Evolutionary conservation across 1,140 invertebrate genomes (phyloP), one percentile per base, ranked within the genome.

Genomic region (Drosophila mojavensis): DNA sequence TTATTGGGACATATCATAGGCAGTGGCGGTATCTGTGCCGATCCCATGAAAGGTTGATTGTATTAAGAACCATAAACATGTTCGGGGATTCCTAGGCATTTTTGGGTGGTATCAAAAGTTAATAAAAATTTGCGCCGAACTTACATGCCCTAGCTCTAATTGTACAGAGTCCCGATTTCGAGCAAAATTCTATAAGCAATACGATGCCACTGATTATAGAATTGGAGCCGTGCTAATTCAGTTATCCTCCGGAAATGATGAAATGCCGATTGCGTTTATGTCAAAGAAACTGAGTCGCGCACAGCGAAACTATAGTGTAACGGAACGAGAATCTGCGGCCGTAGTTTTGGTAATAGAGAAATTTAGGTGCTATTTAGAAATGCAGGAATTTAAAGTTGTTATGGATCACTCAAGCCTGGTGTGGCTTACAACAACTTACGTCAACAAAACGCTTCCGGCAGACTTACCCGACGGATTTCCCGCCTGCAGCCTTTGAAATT

Each of bases 1-100:
- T n/a, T 68, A 68, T 51, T 68, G 4, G 65, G 65, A 0, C 51
- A 68, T 51, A 33, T 60, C 2, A 68, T 68, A 15, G 33, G 55
- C 4, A 59, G 39, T 24, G 65, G 47, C 5, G 56, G 65, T 24
- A 60, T 60, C 3, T 11, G 9, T 28, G 59, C 15, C 2, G 56
- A 68, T 20, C 30, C 45, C 7, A 17, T 10, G n/a, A 10, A 69
- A 61, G 33, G 4, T 61, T 6, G 11, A 26, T 6, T 28, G 10
- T 33, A 20, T 26, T 45, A 28, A 6, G 13, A 51, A 51, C 11
- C n/a, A 61, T 5, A 61, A 69, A 28, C 66, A 61, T 24, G 56
- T 61, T 26, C 48, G 58, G 7, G 48, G 48, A 15, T 51, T 68
- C 28, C 10, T 48, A 17, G 56, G 56, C 11, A 13, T 60, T 5